Conservation (phyloP, 2,797 vertebrate species). For the Menidia menidia region DNA sequence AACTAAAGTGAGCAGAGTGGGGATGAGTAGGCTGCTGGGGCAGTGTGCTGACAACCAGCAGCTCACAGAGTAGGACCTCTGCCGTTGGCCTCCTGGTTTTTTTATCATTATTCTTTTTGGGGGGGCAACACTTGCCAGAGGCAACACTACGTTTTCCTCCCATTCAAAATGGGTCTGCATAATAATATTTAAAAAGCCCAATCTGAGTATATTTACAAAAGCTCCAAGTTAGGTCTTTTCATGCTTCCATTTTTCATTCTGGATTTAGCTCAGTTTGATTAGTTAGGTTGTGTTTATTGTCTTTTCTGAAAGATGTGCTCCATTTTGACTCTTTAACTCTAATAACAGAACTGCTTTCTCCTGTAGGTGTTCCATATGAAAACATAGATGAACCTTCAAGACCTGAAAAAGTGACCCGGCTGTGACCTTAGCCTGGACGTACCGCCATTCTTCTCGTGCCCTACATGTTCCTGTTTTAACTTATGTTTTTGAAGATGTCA, state of each 20-base stretch:
- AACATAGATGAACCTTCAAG: slow-evolving; percentile 33
- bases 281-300: neutral
- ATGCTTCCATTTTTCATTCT: neutral
- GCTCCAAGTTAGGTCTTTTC: too few relatives aligned
- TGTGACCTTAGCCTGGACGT: slow-evolving; percentile 52
- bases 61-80: too few relatives aligned
- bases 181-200: too few relatives aligned
- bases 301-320: neutral
- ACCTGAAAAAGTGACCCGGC: slow-evolving; percentile 8
- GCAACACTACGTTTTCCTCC: too few relatives aligned
- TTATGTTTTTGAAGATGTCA: slow-evolving; percentile 54
- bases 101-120: too few relatives aligned
- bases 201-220: too few relatives aligned
- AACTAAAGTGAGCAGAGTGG: too few relatives aligned
- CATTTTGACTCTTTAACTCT: neutral
- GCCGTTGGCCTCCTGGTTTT: too few relatives aligned
- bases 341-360: neutral
- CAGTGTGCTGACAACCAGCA: too few relatives aligned
- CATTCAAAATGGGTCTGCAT: too few relatives aligned
- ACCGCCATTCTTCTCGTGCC: neutral
- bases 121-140: too few relatives aligned
- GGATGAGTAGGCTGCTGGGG: too few relatives aligned
- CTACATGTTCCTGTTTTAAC: slow-evolving; percentile 48
- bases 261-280: neutral
- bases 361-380: slow-evolving; percentile 54